A percentile compares a stretch with the other conserved stretches of the same genome.
Evolutionary conservation across 2,888 invertebrate species (phyloP).

Genomic region (Bhutanitis thaidina): DNA sequence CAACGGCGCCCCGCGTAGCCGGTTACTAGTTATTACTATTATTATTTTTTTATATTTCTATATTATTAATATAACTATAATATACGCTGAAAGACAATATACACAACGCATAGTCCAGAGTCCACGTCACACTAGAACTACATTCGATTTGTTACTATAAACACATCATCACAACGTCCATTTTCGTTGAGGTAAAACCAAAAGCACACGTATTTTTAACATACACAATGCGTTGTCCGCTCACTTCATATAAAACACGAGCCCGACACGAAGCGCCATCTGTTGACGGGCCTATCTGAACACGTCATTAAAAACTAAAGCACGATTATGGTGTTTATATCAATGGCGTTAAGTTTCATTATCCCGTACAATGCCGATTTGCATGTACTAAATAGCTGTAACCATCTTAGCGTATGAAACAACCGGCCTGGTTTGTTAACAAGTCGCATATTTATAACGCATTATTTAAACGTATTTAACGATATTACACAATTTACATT

Average conservation of each 20-base stretch:
- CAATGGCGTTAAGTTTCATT: background rate
- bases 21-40: conserved; percentile 40
- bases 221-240: conserved; percentile 20
- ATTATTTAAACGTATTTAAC: too few relatives aligned
- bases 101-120: conserved; percentile 50
- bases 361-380: background rate
- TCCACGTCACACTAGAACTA: conserved; percentile 41
- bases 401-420: background rate
- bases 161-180: conserved; percentile 47
- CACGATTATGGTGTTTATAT: background rate
- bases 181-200: conserved; percentile 39
- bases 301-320: background rate
- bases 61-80: conserved; percentile 59
- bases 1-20: conserved; percentile 22
- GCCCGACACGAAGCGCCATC: background rate
- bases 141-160: conserved; percentile 41
- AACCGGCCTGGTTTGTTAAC: too few relatives aligned
- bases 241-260: background rate
- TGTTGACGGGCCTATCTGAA: background rate
- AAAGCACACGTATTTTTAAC: conserved; percentile 38
- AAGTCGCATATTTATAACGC: too few relatives aligned
- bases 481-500: too few relatives aligned
- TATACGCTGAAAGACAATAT: conserved; percentile 56
- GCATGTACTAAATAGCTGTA: background rate
- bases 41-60: conserved; percentile 48